Conservation (phyloP, 2,888 invertebrate genomes). For the Tineola bisselliella region DNA sequence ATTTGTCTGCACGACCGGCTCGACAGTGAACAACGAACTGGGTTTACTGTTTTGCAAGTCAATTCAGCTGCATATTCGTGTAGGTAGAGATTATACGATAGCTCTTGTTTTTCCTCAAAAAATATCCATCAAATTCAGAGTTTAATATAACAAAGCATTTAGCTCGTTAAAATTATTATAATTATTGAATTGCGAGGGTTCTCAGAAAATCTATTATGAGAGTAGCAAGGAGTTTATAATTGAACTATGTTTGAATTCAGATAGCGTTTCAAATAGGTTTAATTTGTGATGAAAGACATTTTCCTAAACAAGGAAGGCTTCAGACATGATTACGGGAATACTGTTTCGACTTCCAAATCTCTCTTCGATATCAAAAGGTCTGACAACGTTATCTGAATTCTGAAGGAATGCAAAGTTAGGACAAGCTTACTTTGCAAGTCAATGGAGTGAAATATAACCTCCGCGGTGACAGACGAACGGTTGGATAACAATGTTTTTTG, state of each 20-base stretch:
- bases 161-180: no score
- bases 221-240: background rate
- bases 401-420: slow-evolving; percentile 24
- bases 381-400: slow-evolving; percentile 11
- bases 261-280: background rate
- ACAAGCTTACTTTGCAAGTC: slow-evolving; percentile 26
- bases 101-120: background rate
- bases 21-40: slow-evolving; percentile 1
- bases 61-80: slow-evolving; percentile 7
- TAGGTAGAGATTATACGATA: background rate
- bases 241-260: background rate
- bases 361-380: background rate
- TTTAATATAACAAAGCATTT: no score
- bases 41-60: slow-evolving; percentile 13
- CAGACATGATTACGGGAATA: background rate
- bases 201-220: background rate
- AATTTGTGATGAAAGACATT: background rate
- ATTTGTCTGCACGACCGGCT: slow-evolving; percentile 1
- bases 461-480: slow-evolving; percentile 4
- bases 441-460: slow-evolving; percentile 26
- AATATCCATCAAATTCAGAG: background rate
- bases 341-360: slow-evolving; percentile 7
- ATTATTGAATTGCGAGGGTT: background rate
- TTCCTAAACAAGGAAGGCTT: background rate
- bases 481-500: background rate